Percentiles rank a stretch among this genome's conserved stretches.
phyloP scores from a whole-genome alignment of 64 coral and sea anemone species.

The Pocillopora verrucosa region DNA sequence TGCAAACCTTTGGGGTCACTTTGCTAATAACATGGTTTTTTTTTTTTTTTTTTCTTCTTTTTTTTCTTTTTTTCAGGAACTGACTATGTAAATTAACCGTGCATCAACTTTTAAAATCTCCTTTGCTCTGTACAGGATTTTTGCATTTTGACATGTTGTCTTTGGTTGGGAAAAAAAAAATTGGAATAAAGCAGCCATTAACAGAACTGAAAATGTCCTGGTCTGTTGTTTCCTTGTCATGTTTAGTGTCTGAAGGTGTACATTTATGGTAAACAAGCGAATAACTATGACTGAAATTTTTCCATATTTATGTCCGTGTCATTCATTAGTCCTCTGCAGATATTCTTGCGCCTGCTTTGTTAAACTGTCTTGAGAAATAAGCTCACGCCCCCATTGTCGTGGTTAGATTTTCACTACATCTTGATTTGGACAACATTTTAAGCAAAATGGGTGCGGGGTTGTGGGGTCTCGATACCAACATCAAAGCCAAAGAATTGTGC shows the following conservation, averaged over 20 bases:
- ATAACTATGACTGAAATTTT: too few species aligned
- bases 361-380: too few species aligned
- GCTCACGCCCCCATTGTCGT: too few species aligned
- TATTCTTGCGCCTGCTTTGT: too few species aligned
- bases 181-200: slow-evolving; percentile 16
- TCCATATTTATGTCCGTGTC: too few species aligned
- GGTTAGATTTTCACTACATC: too few species aligned
- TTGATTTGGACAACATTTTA: too few species aligned
- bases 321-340: too few species aligned
- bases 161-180: neutral
- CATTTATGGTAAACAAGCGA: neutral
- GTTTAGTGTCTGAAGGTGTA: neutral
- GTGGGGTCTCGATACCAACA: too few species aligned
- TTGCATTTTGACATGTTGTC: neutral
- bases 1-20: neutral
- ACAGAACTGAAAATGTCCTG: too few species aligned
- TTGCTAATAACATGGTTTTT: neutral
- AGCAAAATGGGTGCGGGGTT: too few species aligned
- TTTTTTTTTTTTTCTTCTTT: slow-evolving; percentile 14
- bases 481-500: too few species aligned
- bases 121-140: slow-evolving; percentile 45
- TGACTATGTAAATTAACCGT: slow-evolving; percentile 66
- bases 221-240: neutral
- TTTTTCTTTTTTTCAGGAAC: slow-evolving; percentile 59
- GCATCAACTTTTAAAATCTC: slow-evolving; percentile 20